Evolutionary conservation across 2,113 vertebrate genomes (phyloP).

Genomic region (Phylloscopus whistleri): DNA sequence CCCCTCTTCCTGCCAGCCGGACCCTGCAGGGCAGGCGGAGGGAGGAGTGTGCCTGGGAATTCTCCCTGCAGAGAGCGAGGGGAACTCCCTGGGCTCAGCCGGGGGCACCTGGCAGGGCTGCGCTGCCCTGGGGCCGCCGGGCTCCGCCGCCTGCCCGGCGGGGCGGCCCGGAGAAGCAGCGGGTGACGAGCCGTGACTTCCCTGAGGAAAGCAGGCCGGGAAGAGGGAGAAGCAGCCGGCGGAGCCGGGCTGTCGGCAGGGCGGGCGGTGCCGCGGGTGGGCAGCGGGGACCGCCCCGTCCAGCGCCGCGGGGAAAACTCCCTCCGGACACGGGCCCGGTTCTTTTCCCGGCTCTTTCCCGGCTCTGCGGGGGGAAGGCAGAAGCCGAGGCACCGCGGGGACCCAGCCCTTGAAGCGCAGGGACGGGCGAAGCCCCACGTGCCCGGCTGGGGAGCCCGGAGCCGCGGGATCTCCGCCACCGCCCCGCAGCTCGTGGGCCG

Average conservation of each 20-base stretch:
- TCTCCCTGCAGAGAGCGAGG: background rate
- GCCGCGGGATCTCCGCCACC: background rate
- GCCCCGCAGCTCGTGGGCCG: background rate
- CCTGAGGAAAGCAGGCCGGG: background rate
- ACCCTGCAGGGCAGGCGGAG: background rate
- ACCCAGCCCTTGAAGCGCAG: background rate
- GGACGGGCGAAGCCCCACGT: background rate
- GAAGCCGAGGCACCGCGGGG: background rate
- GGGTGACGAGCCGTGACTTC: background rate
- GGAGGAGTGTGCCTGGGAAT: background rate
- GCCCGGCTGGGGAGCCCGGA: background rate
- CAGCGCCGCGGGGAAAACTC: background rate
- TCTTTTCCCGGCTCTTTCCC: background rate
- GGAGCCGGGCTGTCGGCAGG: background rate
- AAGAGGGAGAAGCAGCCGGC: background rate
- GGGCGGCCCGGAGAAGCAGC: background rate
- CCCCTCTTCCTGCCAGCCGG: background rate
- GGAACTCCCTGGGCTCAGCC: background rate
- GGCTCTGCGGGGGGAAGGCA: background rate
- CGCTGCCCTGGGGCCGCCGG: background rate
- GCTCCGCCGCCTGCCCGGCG: background rate
- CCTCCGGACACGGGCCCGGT: background rate
- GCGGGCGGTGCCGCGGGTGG: background rate
- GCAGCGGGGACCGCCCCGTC: background rate
- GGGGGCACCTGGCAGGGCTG: background rate